Percentiles rank a stretch among this genome's conserved stretches.
Conservation (phyloP, 2,797 vertebrate species). For the Mallotus villosus region DNA sequence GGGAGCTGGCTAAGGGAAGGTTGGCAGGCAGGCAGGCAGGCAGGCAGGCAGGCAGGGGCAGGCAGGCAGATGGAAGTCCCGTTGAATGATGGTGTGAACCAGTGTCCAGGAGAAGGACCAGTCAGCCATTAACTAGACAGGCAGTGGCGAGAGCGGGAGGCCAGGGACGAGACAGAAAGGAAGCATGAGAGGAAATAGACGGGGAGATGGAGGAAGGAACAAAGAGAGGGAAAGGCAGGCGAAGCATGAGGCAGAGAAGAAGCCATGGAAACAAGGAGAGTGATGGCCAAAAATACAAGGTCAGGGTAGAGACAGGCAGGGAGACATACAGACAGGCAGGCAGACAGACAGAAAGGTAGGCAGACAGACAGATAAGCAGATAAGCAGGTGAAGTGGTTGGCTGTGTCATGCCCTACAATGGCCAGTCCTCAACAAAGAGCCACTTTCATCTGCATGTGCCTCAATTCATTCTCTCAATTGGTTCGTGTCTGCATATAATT, state of each 20-base stretch:
- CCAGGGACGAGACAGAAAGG: conserved; percentile 24
- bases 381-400: no score
- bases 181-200: not conserved
- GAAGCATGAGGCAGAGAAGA: conserved; percentile 53
- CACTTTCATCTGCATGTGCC: no score
- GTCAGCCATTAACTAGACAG: conserved; percentile 38
- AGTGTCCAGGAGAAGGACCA: conserved; percentile 36
- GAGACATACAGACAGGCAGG: no score
- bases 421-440: no score
- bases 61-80: not conserved
- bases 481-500: no score
- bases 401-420: no score
- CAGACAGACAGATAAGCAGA: no score
- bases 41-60: no score
- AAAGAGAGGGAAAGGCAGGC: conserved; percentile 27
- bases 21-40: conserved; percentile 5
- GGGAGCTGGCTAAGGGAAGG: no score
- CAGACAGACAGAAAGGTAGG: no score
- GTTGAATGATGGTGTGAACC: conserved; percentile 30
- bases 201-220: conserved; percentile 25
- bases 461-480: no score
- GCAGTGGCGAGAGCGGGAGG: conserved; percentile 1
- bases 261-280: conserved; percentile 53
- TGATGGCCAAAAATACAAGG: conserved; percentile 67
- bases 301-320: conserved; percentile 30